Percentiles rank a stretch among this genome's conserved stretches.
Conservation (phyloP, 2,888 invertebrate genomes). For the Hyposoter dolosus region DNA sequence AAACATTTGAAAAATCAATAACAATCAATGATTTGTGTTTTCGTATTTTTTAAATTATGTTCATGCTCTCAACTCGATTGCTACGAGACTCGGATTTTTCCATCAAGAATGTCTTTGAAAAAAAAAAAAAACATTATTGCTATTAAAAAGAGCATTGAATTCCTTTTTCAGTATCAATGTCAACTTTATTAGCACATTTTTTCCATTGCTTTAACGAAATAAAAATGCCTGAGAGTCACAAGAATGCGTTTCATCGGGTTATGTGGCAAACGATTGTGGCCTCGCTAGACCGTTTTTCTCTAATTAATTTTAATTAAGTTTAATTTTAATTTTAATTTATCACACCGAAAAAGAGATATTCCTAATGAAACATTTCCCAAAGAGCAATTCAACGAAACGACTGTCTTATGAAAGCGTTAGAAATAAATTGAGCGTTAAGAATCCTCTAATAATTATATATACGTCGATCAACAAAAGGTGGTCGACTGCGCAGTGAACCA, state of each 20-base stretch:
- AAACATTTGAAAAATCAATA: background rate
- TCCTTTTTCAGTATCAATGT: too few species aligned
- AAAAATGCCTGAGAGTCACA: background rate
- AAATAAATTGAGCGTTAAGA: background rate
- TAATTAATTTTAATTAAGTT: background rate
- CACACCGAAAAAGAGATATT: background rate
- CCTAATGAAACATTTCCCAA: background rate
- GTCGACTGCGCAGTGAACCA: conserved; percentile 5
- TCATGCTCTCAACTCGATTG: background rate
- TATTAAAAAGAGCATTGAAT: too few species aligned
- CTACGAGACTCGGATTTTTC: too few species aligned
- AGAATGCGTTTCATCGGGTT: too few species aligned
- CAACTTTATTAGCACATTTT: background rate
- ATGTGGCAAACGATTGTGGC: background rate
- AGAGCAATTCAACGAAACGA: too few species aligned
- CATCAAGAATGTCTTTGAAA: too few species aligned
- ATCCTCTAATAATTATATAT: background rate
- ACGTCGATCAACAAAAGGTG: background rate
- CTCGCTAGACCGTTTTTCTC: background rate
- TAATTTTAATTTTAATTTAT: too few species aligned
- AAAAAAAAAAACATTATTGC: too few species aligned
- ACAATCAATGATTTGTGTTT: background rate
- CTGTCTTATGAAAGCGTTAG: background rate
- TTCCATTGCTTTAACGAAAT: background rate
- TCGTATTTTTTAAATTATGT: background rate